Evolutionary conservation across 2,888 invertebrate species (phyloP).

Genomic region (Lycaena phlaeas): DNA sequence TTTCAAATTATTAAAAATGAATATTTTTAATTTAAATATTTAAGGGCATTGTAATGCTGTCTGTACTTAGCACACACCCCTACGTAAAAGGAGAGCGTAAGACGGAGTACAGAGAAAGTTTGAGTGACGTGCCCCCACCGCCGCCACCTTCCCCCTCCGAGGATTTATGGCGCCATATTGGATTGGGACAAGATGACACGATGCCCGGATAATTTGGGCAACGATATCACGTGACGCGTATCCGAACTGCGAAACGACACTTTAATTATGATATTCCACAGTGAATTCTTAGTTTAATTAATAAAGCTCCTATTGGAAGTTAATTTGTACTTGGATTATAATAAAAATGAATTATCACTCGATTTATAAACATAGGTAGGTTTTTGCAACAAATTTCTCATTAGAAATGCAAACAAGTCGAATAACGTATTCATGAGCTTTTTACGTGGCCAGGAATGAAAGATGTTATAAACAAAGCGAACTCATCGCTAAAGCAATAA

Average conservation of each 20-base stretch:
- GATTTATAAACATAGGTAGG: slow-evolving; percentile 23
- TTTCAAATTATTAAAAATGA: too few species aligned
- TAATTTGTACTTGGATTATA: slow-evolving; percentile 12
- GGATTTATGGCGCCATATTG: slow-evolving; percentile 74
- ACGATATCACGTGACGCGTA: slow-evolving; percentile 66
- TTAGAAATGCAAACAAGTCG: slow-evolving; percentile 37
- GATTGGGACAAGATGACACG: slow-evolving; percentile 74
- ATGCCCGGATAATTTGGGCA: slow-evolving; percentile 73
- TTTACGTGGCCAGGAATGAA: slow-evolving; percentile 48
- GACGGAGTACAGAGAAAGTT: slow-evolving; percentile 72
- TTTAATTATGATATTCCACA: slow-evolving; percentile 69
- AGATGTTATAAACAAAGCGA: slow-evolving; percentile 47
- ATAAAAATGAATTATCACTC: slow-evolving; percentile 22
- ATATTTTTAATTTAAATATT: too few species aligned
- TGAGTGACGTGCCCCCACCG: slow-evolving; percentile 69
- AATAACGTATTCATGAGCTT: slow-evolving; percentile 52
- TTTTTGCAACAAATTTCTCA: slow-evolving; percentile 26
- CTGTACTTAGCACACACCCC: slow-evolving; percentile 58
- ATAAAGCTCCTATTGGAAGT: background rate
- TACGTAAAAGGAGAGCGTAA: slow-evolving; percentile 53
- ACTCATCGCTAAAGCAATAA: slow-evolving; percentile 55
- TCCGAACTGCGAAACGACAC: slow-evolving; percentile 61
- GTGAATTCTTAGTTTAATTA: slow-evolving; percentile 12
- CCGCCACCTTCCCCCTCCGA: slow-evolving; percentile 45
- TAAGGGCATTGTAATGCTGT: background rate